These are phyloP conservation scores for Nomada flava DNA, from an alignment of 2,888 invertebrate species.

Conservation along the genomic window DNA sequence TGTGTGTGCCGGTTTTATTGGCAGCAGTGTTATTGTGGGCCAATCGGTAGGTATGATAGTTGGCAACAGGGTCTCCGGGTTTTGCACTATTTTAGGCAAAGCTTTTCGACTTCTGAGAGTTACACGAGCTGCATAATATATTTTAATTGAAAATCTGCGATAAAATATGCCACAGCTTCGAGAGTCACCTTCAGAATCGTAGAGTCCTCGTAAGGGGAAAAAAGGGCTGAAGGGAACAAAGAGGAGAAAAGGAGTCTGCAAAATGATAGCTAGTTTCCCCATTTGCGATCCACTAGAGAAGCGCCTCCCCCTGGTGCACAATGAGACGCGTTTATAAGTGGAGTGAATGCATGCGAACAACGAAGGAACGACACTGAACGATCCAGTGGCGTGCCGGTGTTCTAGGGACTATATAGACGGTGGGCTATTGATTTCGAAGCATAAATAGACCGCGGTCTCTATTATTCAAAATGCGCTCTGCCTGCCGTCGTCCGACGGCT, in stretches of 20 bases:
- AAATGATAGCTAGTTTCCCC: slow-evolving; percentile 34
- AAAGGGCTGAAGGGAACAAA: background rate
- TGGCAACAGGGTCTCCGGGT: too few species aligned
- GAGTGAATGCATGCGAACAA: slow-evolving; percentile 48
- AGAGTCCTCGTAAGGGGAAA: background rate
- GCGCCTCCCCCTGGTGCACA: slow-evolving; percentile 25
- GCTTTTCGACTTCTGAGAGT: too few species aligned
- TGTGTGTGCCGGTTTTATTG: background rate
- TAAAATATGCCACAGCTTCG: too few species aligned
- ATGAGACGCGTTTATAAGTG: slow-evolving; percentile 50
- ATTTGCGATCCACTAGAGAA: slow-evolving; percentile 28
- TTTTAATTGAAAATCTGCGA: too few species aligned
- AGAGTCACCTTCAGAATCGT: too few species aligned
- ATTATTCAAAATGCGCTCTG: slow-evolving; percentile 82
- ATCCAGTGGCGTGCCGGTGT: slow-evolving; percentile 40
- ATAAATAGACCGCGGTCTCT: slow-evolving; percentile 83
- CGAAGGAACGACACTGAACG: slow-evolving; percentile 57
- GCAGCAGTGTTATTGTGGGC: too few species aligned
- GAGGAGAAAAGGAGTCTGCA: slow-evolving; percentile 5
- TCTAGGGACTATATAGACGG: slow-evolving; percentile 64
- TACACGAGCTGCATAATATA: too few species aligned
- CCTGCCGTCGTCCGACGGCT: slow-evolving; percentile 53
- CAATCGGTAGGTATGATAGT: too few species aligned
- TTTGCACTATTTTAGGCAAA: too few species aligned
- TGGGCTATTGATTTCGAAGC: slow-evolving; percentile 81